phyloP scores from a whole-genome alignment of 2,797 vertebrate species.

The Peromyscus attwateri region DNA sequence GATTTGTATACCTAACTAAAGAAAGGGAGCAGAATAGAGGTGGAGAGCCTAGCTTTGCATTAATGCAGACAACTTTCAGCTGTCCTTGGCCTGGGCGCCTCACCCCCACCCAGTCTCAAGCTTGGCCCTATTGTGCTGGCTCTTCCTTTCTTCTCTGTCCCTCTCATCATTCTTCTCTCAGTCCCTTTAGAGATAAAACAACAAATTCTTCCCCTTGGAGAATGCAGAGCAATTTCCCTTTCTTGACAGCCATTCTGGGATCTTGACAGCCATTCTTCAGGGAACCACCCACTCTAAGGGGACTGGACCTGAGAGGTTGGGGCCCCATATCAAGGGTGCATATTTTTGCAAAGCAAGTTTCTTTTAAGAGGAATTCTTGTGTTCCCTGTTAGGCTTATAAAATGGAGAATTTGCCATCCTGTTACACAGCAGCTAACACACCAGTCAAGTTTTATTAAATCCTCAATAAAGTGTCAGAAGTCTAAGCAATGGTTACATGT shows the following conservation, averaged over 20 bases:
- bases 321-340: conserved; percentile 29
- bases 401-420: conserved; percentile 52
- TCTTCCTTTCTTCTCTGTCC: conserved; percentile 20
- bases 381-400: conserved; percentile 52
- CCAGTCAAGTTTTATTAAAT: conserved; percentile 36
- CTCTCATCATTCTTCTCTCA: conserved; percentile 42
- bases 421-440: background rate
- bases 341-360: conserved; percentile 65
- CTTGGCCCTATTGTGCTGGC: conserved; percentile 19
- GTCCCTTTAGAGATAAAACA: conserved; percentile 52
- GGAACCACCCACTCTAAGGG: conserved; percentile 38
- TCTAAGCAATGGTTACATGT: conserved; percentile 27
- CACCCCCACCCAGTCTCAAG: background rate
- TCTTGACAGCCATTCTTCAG: conserved; percentile 68
- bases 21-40: conserved; percentile 29
- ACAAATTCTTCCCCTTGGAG: conserved; percentile 35
- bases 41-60: conserved; percentile 27
- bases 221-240: conserved; percentile 61
- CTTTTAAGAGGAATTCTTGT: conserved; percentile 65
- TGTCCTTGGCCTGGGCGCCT: background rate
- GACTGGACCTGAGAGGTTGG: conserved; percentile 37
- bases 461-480: conserved; percentile 45
- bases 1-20: conserved; percentile 45
- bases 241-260: conserved; percentile 64
- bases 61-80: conserved; percentile 14